These are phyloP conservation scores for Triplophysa yarkandensis DNA, from an alignment of 2,797 vertebrate genomes.

Conservation along the genomic window DNA sequence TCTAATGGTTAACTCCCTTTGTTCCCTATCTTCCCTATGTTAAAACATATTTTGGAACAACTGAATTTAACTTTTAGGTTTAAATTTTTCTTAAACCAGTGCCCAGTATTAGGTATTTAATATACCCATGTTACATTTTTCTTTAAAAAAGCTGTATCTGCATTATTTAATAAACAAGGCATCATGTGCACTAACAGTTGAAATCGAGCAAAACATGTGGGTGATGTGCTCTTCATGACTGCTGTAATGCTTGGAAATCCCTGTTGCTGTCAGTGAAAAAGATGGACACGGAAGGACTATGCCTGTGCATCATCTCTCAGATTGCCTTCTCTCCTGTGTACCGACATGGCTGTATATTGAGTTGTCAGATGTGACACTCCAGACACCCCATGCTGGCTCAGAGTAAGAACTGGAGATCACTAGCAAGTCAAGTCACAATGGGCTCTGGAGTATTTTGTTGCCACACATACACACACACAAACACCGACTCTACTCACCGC, in stretches of 20 bases:
- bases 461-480: constrained; percentile 38
- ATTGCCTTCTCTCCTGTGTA: constrained; percentile 44
- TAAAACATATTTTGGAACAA: neutral
- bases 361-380: constrained; percentile 58
- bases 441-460: constrained; percentile 39
- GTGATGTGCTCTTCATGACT: constrained; percentile 8
- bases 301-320: constrained; percentile 43
- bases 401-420: constrained; percentile 50
- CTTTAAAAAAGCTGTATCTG: neutral
- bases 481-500: constrained; percentile 24
- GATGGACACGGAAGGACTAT: constrained; percentile 41
- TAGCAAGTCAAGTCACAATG: constrained; percentile 47
- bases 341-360: constrained; percentile 51
- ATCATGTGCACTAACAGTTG: neutral
- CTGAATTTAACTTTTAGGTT: neutral
- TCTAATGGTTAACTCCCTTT: neutral
- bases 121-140: neutral
- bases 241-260: constrained; percentile 24
- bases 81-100: neutral
- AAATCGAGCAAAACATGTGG: constrained; percentile 6
- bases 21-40: neutral
- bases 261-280: constrained; percentile 43
- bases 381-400: constrained; percentile 46
- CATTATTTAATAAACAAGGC: neutral
- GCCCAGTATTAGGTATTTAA: neutral